Base-by-base conservation (phyloP, 2,888 invertebrate species). In the Molorchus minor region DNA sequence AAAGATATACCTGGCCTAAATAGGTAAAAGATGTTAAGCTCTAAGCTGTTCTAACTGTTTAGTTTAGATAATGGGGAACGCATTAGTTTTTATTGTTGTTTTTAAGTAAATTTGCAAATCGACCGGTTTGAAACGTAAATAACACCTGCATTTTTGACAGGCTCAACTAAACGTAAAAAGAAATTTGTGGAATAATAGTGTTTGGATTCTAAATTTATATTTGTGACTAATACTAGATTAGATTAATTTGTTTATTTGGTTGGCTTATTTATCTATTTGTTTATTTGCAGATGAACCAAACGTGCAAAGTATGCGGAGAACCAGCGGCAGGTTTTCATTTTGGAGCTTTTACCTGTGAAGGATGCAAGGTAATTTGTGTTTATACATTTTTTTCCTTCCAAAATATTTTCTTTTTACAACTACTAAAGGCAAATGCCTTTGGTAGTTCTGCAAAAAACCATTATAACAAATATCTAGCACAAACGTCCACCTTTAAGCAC, bases 321-420 rank as follows among this genome's bases (percentile, higher is more conserved):
- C 95, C 94, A 64, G 95, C 96, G 62, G 95, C 95, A 47, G 96
- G 96, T 67, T 96, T 95, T 82, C 96, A 96, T 82, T 96, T 96
- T 80, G 96, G 96, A 33, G 96, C 96, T 38, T 96, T 96, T 82
- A 96, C 96, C 43, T 96, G 96, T 81, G 95, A 95, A 84, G 96
- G 96, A 72, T 96, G 96, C 84, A 96, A 96, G 92, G 96, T 96
- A 85, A 86, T 83, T 57, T 25, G 5, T 33, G 38, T 21, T 10
- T 45, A 25, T 45, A 33, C 33, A 1, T 7, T 10, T 25, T 17
- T 29, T 17, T 35, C 10, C 8, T 40, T 45, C 15, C 2, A 8
- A 10, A 1, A n/a, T 19, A 7, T 19, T 41, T 43, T 12, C 7
- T 41, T 40, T 41, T 41, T 40, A 17, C 17, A 3, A 20, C 19